Conservation (phyloP, 2,797 vertebrate genomes). For the Premnoplex brunnescens region DNA sequence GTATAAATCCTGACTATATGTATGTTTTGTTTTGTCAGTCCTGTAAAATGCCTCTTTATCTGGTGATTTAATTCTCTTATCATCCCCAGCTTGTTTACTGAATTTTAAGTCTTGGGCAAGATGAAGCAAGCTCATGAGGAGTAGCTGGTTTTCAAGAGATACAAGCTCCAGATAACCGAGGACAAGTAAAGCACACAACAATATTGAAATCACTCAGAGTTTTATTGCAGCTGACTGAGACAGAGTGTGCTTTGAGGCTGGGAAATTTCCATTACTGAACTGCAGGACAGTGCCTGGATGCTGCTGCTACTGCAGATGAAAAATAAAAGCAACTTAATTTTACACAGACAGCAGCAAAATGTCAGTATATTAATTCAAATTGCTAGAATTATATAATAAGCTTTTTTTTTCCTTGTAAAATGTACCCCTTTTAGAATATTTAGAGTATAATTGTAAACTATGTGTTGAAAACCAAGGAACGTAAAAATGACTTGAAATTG, state of each 20-base stretch:
- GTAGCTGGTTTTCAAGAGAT: conserved; percentile 51
- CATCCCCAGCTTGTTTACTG: conserved; percentile 21
- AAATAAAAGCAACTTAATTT: conserved; percentile 41
- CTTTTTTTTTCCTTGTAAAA: conserved; percentile 1
- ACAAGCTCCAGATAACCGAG: conserved; percentile 31
- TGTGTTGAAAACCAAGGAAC: not conserved
- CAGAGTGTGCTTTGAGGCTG: conserved; percentile 51
- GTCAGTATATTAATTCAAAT: not conserved
- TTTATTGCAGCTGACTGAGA: conserved; percentile 63
- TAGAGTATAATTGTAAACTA: not conserved
- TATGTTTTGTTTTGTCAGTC: not conserved
- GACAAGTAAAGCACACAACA: conserved; percentile 48
- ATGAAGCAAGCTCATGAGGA: conserved; percentile 35
- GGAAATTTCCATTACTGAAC: conserved; percentile 68
- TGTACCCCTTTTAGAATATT: not conserved
- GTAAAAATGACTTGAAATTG: not conserved
- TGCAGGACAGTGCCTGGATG: conserved; percentile 33
- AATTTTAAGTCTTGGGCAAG: conserved; percentile 20
- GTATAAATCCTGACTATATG: not conserved
- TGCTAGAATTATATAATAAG: not conserved
- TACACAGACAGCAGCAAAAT: not conserved
- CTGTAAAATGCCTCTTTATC: not conserved
- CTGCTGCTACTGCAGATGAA: conserved; percentile 38
- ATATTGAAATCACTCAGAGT: conserved; percentile 54
- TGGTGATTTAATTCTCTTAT: not conserved